Evolutionary conservation across 2,888 invertebrate species (phyloP), one percentile per base, ranked within the genome.

Genomic region (Andrena bicolor): DNA sequence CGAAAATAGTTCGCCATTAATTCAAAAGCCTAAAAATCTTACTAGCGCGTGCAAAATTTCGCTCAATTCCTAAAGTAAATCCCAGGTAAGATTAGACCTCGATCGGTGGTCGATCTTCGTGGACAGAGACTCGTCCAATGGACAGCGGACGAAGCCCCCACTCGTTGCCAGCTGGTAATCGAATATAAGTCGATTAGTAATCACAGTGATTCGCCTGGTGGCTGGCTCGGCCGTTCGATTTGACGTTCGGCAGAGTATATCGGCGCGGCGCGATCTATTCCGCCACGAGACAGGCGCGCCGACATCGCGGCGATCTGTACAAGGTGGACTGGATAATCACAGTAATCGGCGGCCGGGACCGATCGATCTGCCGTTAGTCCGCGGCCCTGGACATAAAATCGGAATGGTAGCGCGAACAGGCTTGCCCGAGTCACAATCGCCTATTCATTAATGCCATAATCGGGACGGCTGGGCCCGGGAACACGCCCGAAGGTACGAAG

Each of bases 241-340:
- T 70, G 73, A 76, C 72, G 69, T 70, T 58, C 35, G 26, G 48
- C 0, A 23, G 73, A 61, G n/a, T n/a, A 30, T 56, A 80, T 80
- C 75, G 63, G 16, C 10, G 7, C 28, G 66, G 53, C 53, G 71
- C 64, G 80, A 72, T 80, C 71, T 72, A 72, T 70, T 75, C 75
- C 60, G 30, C 68, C 75, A 26, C 70, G 70, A 35, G 71, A 28
- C 53, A 35, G 49, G 49, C 32, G 23, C 23, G 23, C 63, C 70
- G 63, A 56, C 63, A 48, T 80, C 76, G 58, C 48, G 65, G 64
- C 61, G 75, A 79, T 82, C 78, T 61, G 32, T 49, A 80, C 70
- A 72, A 82, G 41, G 75, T 64, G 73, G 76, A 66, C 70, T 53
- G 74, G 70, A 80, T 83, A 80, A 83, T 80, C 73, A 83, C 76